Evolutionary conservation across 2,888 invertebrate species (phyloP), one percentile per base, ranked within the genome.

Genomic region (Lepidochrysops patricia): DNA sequence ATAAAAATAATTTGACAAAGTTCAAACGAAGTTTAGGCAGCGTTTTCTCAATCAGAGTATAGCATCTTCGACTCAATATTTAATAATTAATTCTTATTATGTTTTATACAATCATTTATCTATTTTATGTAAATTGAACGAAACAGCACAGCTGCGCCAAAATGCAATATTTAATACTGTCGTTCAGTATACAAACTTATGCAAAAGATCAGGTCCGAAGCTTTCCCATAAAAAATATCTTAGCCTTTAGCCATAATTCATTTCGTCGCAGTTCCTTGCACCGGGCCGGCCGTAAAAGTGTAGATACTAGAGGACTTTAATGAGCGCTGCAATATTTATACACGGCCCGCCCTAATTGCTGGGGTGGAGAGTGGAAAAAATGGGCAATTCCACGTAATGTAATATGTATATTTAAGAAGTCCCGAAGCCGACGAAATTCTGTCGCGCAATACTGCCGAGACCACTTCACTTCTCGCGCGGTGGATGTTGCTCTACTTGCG

Each of bases 321-420:
- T 86, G 87, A 85, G 84, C 74, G 75, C 83, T 89, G 85, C 87
- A 89, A 89, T 89, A 89, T 90, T 89, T 89, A 89, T 89, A 87
- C 86, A 84, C 84, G 82, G 83, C 80, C 81, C 76, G 82, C 86
- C 89, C 88, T 90, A 90, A 90, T 89, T 89, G 89, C 83, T 84
- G 80, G 89, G 89, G 89, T 85, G 88, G 89, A 87, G 88, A 89
- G 89, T 87, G 89, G 84, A 88, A 89, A 89, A 89, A 90, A 89
- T 88, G 88, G 89, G 85, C 89, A 89, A 89, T 90, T 89, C 86
- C 84, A 86, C 88, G 88, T 88, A 88, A 89, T 89, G 85, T 88
- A 87, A 89, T 89, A 88, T 87, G 88, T 88, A 89, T 88, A 87
- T 88, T 88, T 88, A 87, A 86, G 86, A 85, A 81, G 80, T 82